Base-by-base conservation (phyloP, 2,113 vertebrate genomes). In the Melospiza melodia region DNA sequence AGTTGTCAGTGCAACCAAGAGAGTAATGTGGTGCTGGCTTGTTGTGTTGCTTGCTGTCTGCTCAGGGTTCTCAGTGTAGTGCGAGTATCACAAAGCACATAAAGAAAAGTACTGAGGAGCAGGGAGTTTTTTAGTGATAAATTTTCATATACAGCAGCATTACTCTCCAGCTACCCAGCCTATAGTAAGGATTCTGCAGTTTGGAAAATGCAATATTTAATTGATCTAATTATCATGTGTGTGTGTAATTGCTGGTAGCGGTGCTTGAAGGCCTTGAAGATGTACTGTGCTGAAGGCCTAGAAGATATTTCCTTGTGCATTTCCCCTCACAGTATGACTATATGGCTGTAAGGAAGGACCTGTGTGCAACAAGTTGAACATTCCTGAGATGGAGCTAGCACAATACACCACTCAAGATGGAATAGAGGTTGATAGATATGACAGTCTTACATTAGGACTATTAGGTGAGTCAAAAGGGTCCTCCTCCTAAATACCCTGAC, bases 331-430 rank as follows among this genome's bases (percentile, higher is more conserved):
- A 43, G 41, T 43, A 16, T 43, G 6, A 43, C 41, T 21, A 0
- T 15, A 23, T 25, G 31, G 8, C 43, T 57, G 0, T 46, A 48
- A 72, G 46, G 61, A 84, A 41, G 37, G 46, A 33, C 8, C 31
- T 24, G 1, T 4, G 4, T 73, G 33, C 14, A 57, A 1, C 43
- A 65, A 51, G 15, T 21, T 68, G 35, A 58, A 10, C 5, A 2
- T 73, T 89, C 12, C 30, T 77, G 63, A 49, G 55, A 2, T 22
- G 27, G 28, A 31, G 13, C 31, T 73, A 51, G 46, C 10, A 14
- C 20, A 55, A 12, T 39, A 21, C 0, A 2, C 11, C 31, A 3
- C 15, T 30, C 1, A 61, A 25, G 35, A 10, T 33, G 37, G 30
- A 83, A 12, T 19, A 80, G 49, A 81, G 21, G 3, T 46, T 77